phyloP scores from a whole-genome alignment of 2,113 vertebrate genomes.

The Python bivittatus region DNA sequence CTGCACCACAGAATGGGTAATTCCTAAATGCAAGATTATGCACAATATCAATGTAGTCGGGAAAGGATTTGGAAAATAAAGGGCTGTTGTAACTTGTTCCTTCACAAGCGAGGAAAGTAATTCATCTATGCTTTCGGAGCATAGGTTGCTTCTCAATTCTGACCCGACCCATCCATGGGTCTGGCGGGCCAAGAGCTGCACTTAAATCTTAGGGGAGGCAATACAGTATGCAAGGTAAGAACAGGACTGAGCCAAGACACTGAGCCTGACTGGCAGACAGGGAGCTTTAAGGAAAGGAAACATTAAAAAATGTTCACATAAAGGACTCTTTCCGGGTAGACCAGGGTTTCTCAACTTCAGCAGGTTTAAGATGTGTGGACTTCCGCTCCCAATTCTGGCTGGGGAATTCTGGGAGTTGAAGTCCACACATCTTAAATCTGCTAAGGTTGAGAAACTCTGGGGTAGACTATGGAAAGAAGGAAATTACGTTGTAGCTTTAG shows the following conservation, averaged over 20 bases:
- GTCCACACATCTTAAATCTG: too few relatives aligned
- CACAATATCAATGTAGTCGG: constrained; percentile 19
- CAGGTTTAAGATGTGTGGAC: too few relatives aligned
- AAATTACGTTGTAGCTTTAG: neutral
- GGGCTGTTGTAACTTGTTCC: constrained; percentile 23
- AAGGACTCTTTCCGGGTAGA: neutral
- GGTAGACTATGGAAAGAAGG: neutral
- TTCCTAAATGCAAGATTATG: constrained; percentile 51
- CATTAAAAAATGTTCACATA: neutral
- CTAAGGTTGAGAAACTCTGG: too few relatives aligned
- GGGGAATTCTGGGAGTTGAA: too few relatives aligned
- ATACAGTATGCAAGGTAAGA: neutral
- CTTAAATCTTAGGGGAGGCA: neutral
- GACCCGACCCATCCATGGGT: neutral
- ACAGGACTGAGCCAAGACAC: neutral
- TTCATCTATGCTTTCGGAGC: neutral
- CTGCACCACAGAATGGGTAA: constrained; percentile 41
- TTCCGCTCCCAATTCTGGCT: too few relatives aligned
- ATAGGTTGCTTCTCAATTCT: neutral
- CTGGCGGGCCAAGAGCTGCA: neutral
- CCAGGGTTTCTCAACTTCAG: too few relatives aligned
- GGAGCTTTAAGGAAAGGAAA: neutral
- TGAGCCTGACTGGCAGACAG: neutral
- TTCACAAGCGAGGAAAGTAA: constrained; percentile 30
- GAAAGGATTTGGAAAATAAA: constrained; percentile 48